phyloP scores from a whole-genome alignment of 2,113 vertebrate species.

The Sterrhoptilus dennistouni region DNA sequence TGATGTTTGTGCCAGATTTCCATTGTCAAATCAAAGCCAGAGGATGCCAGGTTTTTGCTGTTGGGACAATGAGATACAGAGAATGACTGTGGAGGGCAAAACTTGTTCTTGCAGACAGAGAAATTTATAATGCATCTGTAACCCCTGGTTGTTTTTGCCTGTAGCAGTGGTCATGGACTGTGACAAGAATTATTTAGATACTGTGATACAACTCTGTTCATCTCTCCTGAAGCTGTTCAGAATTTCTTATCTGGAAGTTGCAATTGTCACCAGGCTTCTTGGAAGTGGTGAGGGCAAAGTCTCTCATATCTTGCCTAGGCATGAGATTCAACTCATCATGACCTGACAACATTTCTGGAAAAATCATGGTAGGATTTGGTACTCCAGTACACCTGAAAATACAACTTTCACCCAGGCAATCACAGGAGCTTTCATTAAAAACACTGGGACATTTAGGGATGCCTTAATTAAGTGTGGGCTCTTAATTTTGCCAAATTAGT shows the following conservation, averaged over 20 bases:
- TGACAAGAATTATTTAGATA: neutral
- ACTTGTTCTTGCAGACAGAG: neutral
- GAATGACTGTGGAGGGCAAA: neutral
- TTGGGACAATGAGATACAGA: too few species aligned
- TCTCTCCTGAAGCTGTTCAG: neutral
- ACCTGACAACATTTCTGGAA: accelerated
- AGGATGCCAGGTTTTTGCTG: neutral
- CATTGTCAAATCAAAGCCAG: neutral
- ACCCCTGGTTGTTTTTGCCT: neutral
- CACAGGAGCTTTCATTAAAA: neutral
- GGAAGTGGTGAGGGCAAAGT: neutral
- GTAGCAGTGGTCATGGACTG: neutral
- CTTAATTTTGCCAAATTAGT: neutral
- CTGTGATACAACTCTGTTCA: neutral
- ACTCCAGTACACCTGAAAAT: neutral
- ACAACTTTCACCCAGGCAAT: neutral
- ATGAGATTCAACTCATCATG: neutral
- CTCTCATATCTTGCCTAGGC: neutral
- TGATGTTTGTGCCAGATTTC: neutral
- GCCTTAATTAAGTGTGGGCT: neutral
- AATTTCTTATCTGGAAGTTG: neutral
- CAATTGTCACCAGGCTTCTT: neutral
- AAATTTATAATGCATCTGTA: neutral
- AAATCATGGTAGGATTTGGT: neutral
- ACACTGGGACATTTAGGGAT: neutral